These are phyloP conservation scores for Boloria euphrosyne DNA, from an alignment of 2,888 invertebrate genomes.

Conservation along the genomic window DNA sequence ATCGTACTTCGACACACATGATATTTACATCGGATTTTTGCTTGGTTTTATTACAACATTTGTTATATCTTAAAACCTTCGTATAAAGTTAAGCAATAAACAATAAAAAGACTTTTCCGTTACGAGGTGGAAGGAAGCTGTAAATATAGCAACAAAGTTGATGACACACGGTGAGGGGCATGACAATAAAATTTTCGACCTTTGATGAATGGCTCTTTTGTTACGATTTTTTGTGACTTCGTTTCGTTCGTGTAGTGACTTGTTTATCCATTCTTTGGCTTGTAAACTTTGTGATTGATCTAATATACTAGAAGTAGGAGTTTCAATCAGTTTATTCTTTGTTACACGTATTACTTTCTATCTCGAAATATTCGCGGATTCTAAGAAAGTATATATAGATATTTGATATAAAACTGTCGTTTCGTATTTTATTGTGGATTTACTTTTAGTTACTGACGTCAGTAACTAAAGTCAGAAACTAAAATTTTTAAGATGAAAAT, in stretches of 20 bases:
- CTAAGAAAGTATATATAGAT: too few species aligned
- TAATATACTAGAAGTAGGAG: neutral
- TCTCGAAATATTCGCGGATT: too few species aligned
- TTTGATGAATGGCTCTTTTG: slow-evolving; percentile 19
- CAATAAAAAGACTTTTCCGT: slow-evolving; percentile 35
- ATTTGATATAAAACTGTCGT: too few species aligned
- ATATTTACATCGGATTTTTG: too few species aligned
- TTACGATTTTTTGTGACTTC: slow-evolving; percentile 8
- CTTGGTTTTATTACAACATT: neutral
- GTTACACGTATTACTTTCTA: too few species aligned
- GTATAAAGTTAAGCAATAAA: slow-evolving; percentile 28
- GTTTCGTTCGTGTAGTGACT: slow-evolving; percentile 5
- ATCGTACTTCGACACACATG: too few species aligned
- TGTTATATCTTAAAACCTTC: slow-evolving; percentile 12
- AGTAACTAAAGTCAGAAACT: too few species aligned
- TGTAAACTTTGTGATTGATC: slow-evolving; percentile 13
- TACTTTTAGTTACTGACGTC: too few species aligned
- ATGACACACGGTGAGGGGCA: slow-evolving; percentile 22
- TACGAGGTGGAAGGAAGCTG: slow-evolving; percentile 34
- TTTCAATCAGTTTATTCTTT: too few species aligned
- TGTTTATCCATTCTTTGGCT: slow-evolving; percentile 6
- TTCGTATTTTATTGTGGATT: too few species aligned
- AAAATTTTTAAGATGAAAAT: too few species aligned
- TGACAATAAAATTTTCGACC: slow-evolving; percentile 21
- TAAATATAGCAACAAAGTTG: slow-evolving; percentile 37